Base-by-base conservation (phyloP, 2,888 invertebrate genomes). In the Ennomos erosarius region DNA sequence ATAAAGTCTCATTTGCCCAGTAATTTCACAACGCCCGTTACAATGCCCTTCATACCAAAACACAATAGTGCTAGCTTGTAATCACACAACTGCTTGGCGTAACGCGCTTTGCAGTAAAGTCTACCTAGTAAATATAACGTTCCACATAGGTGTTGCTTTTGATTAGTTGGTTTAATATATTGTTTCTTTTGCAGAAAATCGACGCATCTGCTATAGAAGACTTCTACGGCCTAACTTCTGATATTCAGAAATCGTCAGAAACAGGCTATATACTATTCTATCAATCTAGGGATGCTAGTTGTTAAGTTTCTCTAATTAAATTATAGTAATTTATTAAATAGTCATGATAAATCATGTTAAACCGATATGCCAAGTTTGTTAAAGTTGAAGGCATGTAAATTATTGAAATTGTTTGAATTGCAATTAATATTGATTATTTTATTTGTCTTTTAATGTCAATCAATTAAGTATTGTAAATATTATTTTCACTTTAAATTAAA, bases 211-310 rank as follows among this genome's bases (percentile, higher is more conserved):
- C 98, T 72, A 99, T 99, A 91, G 99, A 99, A 94, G 99, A 99
- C 90, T 99, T 99, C 92, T 99, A 99, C 92, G 99, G 99, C 82
- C 95, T 99, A 81, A 98, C 99, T 58, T 98, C 99, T 64, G 99
- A 99, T 88, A 97, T 98, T 83, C 99, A 99, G 88, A 99, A 99
- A 92, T 99, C 99, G 69, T 99, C 99, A 39, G 99, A 99, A 93
- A 99, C 99, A 54, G 99, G 99, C 76, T 99, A 99, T 92, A 99
- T 99, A 85, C 93, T 99, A 78, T 99, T 99, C 93, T 99, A 99
- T 93, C 99, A 99, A 90, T 98, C 98, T 59, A 95, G 97, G 81
- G 97, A 98, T 71, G 91, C 89, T 90, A 92, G 90, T 91, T 96
- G 95, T 85, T 93, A 90, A 90, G 84, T 90, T 87, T 88, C 73